Conservation (phyloP, 2,113 vertebrate genomes). For the Paramisgurnus dabryanus region DNA sequence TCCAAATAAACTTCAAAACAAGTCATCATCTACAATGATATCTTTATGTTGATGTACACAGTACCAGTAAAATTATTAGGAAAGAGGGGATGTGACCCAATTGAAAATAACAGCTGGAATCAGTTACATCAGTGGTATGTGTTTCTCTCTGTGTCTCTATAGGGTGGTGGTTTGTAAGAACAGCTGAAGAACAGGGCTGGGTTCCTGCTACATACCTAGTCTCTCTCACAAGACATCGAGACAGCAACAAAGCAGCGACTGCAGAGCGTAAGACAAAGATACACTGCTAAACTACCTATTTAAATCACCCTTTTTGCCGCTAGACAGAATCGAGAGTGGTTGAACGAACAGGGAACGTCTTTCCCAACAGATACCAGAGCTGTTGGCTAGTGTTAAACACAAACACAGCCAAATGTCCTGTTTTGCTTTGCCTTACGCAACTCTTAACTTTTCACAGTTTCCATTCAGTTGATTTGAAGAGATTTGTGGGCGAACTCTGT, state of each 20-base stretch:
- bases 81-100: conserved; percentile 15
- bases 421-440: conserved; percentile 28
- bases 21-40: too few relatives aligned
- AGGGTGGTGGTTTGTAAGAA: conserved; percentile 99
- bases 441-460: conserved; percentile 5
- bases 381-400: conserved; percentile 1
- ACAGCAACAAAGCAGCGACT: conserved; percentile 89
- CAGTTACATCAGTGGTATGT: conserved; percentile 33
- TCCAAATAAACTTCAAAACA: too few relatives aligned
- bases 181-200: conserved; percentile 96
- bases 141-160: conserved; percentile 24
- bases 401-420: conserved; percentile 22
- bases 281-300: neutral
- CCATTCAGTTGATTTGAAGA: neutral
- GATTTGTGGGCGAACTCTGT: conserved; percentile 13
- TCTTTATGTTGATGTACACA: neutral
- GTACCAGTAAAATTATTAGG: conserved; percentile 1
- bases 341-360: conserved; percentile 17
- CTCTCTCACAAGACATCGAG: conserved; percentile 89
- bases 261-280: conserved; percentile 85
- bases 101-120: conserved; percentile 38
- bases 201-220: conserved; percentile 96
- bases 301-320: conserved; percentile 20
- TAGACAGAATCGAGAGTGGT: neutral
- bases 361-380: conserved; percentile 29